Percentiles rank a stretch among this genome's conserved stretches.
Conservation (phyloP, 2,797 vertebrate genomes). For the Columba guinea region DNA sequence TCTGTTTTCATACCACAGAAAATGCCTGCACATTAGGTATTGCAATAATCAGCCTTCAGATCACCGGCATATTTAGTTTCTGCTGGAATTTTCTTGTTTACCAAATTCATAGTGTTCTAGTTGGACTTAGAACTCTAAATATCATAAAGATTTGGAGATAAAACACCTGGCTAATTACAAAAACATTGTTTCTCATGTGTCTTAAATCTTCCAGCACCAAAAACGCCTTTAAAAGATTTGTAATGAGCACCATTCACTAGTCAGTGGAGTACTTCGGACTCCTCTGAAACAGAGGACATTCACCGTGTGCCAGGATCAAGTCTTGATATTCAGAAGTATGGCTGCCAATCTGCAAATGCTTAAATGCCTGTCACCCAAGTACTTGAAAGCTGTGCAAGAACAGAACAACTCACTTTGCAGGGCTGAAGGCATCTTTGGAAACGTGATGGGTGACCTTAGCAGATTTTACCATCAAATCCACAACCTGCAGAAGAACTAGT, state of each 20-base stretch:
- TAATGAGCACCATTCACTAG: background rate
- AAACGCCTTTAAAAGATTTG: background rate
- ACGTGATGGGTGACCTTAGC: background rate
- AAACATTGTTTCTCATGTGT: background rate
- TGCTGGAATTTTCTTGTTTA: background rate
- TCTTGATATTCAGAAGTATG: background rate
- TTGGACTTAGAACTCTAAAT: background rate
- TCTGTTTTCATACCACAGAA: background rate
- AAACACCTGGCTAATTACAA: background rate
- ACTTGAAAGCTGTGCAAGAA: background rate
- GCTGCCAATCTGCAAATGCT: background rate
- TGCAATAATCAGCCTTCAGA: background rate
- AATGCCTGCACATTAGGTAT: rapidly evolving
- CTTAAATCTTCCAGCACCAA: background rate
- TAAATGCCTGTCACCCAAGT: background rate
- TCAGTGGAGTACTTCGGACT: background rate
- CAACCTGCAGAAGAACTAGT: background rate
- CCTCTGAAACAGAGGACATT: background rate
- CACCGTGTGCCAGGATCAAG: background rate
- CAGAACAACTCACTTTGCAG: background rate
- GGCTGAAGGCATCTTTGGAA: background rate
- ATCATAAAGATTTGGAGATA: background rate
- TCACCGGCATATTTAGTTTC: background rate
- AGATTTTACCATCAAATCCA: background rate
- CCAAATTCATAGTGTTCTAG: background rate